Evolutionary conservation across 2,888 invertebrate species (phyloP), one percentile per base, ranked within the genome.

Genomic region (Chloromyia formosa): DNA sequence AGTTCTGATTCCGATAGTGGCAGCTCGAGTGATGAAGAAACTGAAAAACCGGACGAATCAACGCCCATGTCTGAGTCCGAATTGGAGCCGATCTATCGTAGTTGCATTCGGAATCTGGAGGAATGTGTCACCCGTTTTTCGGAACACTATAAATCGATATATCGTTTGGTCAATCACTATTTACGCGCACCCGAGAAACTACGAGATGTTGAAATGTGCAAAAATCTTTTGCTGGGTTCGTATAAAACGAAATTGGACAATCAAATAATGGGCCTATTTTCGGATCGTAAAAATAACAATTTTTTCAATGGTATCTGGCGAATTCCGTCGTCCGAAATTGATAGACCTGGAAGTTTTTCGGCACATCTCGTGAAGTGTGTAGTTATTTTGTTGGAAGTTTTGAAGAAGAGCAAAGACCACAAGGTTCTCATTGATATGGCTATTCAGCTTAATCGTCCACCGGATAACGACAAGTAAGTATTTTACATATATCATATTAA

Each of bases 231-330:
- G 81, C 82, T 94, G 45, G 89, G 90, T 0, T 91, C 89, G 76
- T 93, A 92, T 79, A 88, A 87, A 71, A 90, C 92, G 58, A 88
- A 90, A 78, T 86, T 88, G 66, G 90, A 89, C 14, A 89, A 91
- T 82, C 89, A 90, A 77, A 88, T 94, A 68, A 90, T 89, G 79
- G 97, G 97, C 10, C 87, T 97, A 14, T 97, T 97, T 83, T 89
- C 90, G 49, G 96, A 96, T 80, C 88, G 94, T 69, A 96, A 93
- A 84, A 89, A 88, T 73, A 91, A 90, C 20, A 96, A 97, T 84
- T 95, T 97, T 81, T 97, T 97, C 80, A 94, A 95, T 86, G 93
- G 96, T 64, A 92, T 97, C 74, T 97, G 97, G 97, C 89, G 95
- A 79, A 95, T 96, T 82, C 96, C 96, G 0, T 89, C 92, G 1